Conservation (phyloP, 2,113 vertebrate genomes). For the Pantherophis guttatus region DNA sequence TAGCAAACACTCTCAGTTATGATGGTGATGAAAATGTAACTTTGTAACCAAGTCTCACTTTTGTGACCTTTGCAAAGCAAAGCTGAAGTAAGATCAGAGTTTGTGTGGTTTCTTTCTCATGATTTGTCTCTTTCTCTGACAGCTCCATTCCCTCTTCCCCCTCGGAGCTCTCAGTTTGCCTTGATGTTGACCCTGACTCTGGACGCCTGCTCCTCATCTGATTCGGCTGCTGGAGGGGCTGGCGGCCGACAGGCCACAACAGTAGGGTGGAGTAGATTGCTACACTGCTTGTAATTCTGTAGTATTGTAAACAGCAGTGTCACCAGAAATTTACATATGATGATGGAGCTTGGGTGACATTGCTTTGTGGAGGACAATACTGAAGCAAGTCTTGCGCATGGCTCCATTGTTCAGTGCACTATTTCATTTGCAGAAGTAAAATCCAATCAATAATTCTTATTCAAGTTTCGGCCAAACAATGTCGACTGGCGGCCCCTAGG, state of each 20-base stretch:
- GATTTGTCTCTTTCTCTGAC: too few species aligned
- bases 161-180: too few species aligned
- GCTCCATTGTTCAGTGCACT: background rate
- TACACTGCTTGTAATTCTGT: background rate
- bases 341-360: background rate
- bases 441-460: constrained; percentile 20
- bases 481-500: too few species aligned
- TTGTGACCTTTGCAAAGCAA: background rate
- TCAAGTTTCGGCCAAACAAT: background rate
- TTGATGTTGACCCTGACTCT: too few species aligned
- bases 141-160: too few species aligned
- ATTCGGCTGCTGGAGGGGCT: too few species aligned
- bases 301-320: background rate
- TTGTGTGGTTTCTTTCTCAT: background rate
- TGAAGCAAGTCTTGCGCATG: background rate
- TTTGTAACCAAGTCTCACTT: background rate
- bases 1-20: background rate
- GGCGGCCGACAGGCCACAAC: too few species aligned
- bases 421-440: background rate
- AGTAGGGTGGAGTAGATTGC: background rate
- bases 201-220: too few species aligned
- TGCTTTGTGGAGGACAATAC: background rate
- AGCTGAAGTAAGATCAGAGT: background rate
- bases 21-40: background rate
- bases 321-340: background rate